These are phyloP conservation scores for Pollenia griseotomentosa DNA, from an alignment of 2,888 invertebrate genomes.

Conservation along the genomic window DNA sequence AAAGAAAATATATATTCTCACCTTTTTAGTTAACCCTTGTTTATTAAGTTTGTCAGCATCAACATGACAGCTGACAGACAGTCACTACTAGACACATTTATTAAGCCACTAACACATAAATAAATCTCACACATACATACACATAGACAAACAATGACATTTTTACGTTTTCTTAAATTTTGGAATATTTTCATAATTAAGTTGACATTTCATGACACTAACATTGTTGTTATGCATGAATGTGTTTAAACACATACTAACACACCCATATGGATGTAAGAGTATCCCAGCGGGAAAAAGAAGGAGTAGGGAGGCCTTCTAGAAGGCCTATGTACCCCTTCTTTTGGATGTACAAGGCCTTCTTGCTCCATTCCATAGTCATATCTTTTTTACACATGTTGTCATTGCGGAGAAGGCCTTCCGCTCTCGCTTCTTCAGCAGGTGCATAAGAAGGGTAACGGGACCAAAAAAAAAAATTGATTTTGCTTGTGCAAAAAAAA, in stretches of 20 bases:
- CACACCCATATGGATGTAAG: neutral
- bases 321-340: no score
- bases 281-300: no score
- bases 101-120: neutral
- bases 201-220: slow-evolving; percentile 26
- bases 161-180: neutral
- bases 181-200: slow-evolving; percentile 40
- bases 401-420: no score
- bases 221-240: neutral
- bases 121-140: neutral
- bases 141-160: slow-evolving; percentile 4
- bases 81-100: neutral
- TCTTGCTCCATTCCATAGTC: no score
- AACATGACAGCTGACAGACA: slow-evolving; percentile 52
- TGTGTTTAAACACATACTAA: neutral
- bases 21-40: slow-evolving; percentile 21
- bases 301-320: no score
- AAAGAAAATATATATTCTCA: slow-evolving; percentile 21
- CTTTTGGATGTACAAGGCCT: no score
- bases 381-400: no score
- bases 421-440: no score
- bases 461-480: no score
- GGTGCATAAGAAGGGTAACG: no score
- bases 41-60: slow-evolving; percentile 39
- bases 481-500: no score